These are phyloP conservation scores for Frieseomelitta varia DNA, from an alignment of 1,140 invertebrate genomes.

Conservation along the genomic window DNA sequence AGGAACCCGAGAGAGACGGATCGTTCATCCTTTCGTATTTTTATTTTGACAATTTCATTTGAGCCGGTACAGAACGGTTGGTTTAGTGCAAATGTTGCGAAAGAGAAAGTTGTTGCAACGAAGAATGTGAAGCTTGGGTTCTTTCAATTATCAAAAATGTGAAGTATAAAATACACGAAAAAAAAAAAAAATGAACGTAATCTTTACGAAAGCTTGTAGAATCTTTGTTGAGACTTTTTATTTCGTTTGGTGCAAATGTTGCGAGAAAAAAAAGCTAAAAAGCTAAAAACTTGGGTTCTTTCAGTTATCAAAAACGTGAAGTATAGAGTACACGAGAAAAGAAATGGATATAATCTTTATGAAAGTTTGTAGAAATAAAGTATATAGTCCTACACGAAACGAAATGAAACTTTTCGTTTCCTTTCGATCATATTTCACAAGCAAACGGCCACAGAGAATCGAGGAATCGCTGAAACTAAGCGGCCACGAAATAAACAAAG, in stretches of 20 bases:
- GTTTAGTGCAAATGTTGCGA: neutral
- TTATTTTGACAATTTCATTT: too few relatives aligned
- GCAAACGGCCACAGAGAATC: neutral
- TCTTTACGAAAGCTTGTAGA: too few relatives aligned
- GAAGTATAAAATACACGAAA: neutral
- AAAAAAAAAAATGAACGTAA: neutral
- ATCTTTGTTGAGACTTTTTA: too few relatives aligned
- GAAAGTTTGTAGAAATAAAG: neutral
- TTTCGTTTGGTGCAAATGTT: too few relatives aligned
- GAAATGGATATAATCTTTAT: too few relatives aligned
- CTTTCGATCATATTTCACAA: neutral
- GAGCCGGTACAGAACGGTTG: neutral
- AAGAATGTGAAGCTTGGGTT: neutral
- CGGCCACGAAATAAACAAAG: slow-evolving; percentile 34
- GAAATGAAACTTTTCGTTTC: neutral
- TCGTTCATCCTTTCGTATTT: neutral
- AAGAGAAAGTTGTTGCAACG: neutral
- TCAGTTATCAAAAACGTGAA: too few relatives aligned
- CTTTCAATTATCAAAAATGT: neutral
- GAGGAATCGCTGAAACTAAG: neutral
- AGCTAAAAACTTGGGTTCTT: too few relatives aligned
- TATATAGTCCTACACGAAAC: too few relatives aligned
- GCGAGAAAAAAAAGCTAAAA: too few relatives aligned
- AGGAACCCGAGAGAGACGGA: too few relatives aligned
- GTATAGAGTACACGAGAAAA: too few relatives aligned